Conservation (phyloP, 2,888 invertebrate genomes). For the Thyatira batis region DNA sequence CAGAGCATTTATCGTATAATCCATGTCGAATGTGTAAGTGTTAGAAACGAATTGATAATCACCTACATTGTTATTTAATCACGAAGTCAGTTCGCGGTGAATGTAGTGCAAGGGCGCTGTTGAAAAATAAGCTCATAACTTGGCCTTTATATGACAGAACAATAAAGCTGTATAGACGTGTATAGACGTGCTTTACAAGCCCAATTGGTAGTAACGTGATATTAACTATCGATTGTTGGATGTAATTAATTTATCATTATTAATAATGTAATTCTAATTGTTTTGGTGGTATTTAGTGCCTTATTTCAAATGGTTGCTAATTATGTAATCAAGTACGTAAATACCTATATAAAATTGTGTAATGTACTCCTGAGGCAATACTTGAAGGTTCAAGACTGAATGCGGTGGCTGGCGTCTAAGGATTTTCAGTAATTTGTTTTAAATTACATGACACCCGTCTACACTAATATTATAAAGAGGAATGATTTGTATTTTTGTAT, state of each 20-base stretch:
- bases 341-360: no score
- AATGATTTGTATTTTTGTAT: no score
- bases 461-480: no score
- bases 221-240: slow-evolving; percentile 1
- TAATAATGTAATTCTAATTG: not conserved
- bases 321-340: not conserved
- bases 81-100: slow-evolving; percentile 36
- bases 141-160: slow-evolving; percentile 38
- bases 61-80: slow-evolving; percentile 42
- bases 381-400: no score
- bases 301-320: not conserved
- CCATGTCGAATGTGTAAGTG: slow-evolving; percentile 48
- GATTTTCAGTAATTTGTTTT: no score
- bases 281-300: not conserved
- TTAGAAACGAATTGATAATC: slow-evolving; percentile 53
- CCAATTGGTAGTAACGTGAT: slow-evolving; percentile 24
- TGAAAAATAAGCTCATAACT: slow-evolving; percentile 4
- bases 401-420: no score
- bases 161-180: slow-evolving; percentile 27
- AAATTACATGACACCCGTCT: no score
- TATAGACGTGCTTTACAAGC: slow-evolving; percentile 20
- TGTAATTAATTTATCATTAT: not conserved
- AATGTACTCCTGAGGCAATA: no score
- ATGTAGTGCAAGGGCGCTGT: slow-evolving; percentile 55
- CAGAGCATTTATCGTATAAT: slow-evolving; percentile 28